Conservation (phyloP, 2,888 invertebrate species). For the Acheta domesticus region DNA sequence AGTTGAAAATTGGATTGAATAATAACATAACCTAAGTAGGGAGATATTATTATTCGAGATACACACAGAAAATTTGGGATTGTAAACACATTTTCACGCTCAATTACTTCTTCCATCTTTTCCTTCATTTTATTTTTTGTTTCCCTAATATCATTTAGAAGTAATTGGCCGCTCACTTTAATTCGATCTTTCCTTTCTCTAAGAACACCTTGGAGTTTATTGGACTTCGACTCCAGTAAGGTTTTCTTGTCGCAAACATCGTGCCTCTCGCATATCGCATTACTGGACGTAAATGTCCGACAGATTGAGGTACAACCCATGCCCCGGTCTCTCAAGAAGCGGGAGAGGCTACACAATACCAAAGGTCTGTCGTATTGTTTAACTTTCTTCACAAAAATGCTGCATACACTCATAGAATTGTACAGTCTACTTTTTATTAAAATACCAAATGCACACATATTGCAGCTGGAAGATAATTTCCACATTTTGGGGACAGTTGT, state of each 20-base stretch:
- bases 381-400: not conserved
- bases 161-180: constrained; percentile 58
- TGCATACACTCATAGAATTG: not conserved
- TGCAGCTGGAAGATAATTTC: not conserved
- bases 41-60: constrained; percentile 78
- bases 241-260: not conserved
- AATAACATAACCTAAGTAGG: constrained; percentile 85
- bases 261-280: not conserved
- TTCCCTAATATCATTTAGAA: constrained; percentile 68
- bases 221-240: not conserved
- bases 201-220: not conserved
- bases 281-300: not conserved
- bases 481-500: not conserved
- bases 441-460: not conserved
- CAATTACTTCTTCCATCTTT: constrained; percentile 71
- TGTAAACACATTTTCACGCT: constrained; percentile 86
- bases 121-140: constrained; percentile 68
- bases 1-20: constrained; percentile 71
- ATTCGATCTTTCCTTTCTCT: constrained; percentile 46
- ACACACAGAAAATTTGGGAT: constrained; percentile 89
- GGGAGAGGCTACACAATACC: not conserved
- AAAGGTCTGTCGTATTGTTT: not conserved
- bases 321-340: not conserved
- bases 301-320: not conserved
- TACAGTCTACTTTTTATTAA: not conserved